phyloP scores from a whole-genome alignment of 1,140 invertebrate genomes.

The Portunus trituberculatus region DNA sequence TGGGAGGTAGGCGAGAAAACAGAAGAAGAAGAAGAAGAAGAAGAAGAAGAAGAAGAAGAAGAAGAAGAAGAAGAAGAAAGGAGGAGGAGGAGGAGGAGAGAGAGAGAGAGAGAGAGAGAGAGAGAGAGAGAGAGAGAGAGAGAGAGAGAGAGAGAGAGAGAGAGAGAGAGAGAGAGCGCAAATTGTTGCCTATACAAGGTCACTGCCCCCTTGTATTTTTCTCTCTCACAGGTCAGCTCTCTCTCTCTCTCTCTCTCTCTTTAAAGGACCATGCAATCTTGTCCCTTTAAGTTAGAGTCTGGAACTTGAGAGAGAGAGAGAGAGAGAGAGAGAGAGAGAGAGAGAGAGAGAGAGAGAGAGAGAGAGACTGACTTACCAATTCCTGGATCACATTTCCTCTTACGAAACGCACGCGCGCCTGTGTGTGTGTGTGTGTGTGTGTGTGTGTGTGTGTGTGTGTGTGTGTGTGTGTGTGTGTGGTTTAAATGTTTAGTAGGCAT shows the following conservation, averaged over 20 bases:
- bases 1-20: neutral
- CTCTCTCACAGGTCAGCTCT: too few species aligned
- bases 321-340: too few species aligned
- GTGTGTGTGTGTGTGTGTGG: constrained; percentile 48
- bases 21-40: neutral
- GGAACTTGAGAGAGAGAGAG: too few species aligned
- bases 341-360: too few species aligned
- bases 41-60: neutral
- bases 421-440: constrained; percentile 55
- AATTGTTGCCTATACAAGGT: too few species aligned
- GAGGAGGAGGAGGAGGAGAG: neutral
- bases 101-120: neutral
- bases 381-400: neutral
- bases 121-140: neutral
- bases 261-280: too few species aligned
- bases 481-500: constrained; percentile 38
- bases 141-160: neutral
- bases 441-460: constrained; percentile 49
- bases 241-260: too few species aligned
- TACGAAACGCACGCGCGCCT: neutral
- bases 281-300: too few species aligned
- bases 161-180: too few species aligned
- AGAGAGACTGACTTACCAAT: too few species aligned
- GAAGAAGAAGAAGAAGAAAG: neutral
- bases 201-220: too few species aligned